These are phyloP conservation scores for Aleadryas rufinucha DNA, from an alignment of 2,113 vertebrate species.

Conservation along the genomic window DNA sequence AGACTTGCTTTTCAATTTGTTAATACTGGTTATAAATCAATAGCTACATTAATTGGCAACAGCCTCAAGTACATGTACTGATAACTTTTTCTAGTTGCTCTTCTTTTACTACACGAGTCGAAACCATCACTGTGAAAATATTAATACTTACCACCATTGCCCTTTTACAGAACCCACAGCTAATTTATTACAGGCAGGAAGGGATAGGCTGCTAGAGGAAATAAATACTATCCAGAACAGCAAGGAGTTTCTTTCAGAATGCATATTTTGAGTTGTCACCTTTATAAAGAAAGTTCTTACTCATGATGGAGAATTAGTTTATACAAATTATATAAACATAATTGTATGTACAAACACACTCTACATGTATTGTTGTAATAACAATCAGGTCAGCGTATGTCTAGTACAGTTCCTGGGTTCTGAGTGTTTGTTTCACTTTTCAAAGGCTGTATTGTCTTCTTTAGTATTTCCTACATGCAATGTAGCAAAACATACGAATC, in stretches of 20 bases:
- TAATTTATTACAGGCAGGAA: background rate
- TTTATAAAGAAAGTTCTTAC: background rate
- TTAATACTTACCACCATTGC: background rate
- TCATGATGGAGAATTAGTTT: background rate
- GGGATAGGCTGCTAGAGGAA: background rate
- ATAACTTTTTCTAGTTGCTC: background rate
- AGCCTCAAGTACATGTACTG: background rate
- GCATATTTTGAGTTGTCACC: background rate
- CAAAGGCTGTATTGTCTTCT: background rate
- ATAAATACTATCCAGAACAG: background rate
- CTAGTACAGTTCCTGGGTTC: background rate
- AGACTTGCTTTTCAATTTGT: background rate
- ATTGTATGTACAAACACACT: background rate
- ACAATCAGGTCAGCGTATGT: background rate
- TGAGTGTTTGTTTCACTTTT: background rate
- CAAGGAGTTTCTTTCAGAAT: background rate
- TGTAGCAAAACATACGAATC: background rate
- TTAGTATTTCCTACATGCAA: background rate
- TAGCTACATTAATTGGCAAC: background rate
- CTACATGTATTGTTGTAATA: background rate
- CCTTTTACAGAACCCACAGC: background rate
- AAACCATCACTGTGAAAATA: background rate
- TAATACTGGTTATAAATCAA: background rate
- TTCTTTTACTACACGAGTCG: background rate
- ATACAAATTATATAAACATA: background rate